Evolutionary conservation across 2,888 invertebrate species (phyloP), one percentile per base, ranked within the genome.

Genomic region (Sclerodermus sp.): DNA sequence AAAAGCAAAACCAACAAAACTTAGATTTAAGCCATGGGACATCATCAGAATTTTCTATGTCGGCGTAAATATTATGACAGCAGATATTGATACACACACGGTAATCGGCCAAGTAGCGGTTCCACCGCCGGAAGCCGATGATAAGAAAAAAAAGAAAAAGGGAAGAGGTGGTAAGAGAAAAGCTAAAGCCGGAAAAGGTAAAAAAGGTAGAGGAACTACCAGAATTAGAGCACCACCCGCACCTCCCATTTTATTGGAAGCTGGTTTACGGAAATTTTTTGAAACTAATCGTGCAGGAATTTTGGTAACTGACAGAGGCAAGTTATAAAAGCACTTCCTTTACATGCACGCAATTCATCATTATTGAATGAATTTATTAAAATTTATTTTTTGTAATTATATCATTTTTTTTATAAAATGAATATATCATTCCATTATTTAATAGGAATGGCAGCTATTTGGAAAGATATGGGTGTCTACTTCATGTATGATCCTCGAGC

Each of bases 391-490:
- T 10, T 30, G 6, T 9, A 30, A 30, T 30, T 9, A 6, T 30
- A 6, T 10, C 10, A 30, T 30, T 30, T 6, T 30, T 30, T 30
- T 30, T 30, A 30, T 30, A 6, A 30, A 30, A 30, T 30, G 10
- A 30, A 30, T 30, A 9, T 10, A 30, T 30, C n/a, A 30, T 30
- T 30, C 10, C 10, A 12, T 34, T 34, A 34, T 12, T 34, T 12
- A 12, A 12, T 12, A 34, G 53, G 49, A 6, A 68, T 68, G 62
- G 50, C 62, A 1, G 66, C 75, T 1, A 61, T 77, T 15, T 77
- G 76, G 76, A 69, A 60, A 34, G 70, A 75, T 29, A 61, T 62
- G 12, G 74, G 76, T 0, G 61, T 76, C 1, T 76, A 69, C 42
- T 76, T 76, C 45, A 63, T 70, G 60, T 76, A 68, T 53, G 72